These are phyloP conservation scores for Leptocoma aspasia DNA, from an alignment of 2,113 vertebrate species.

Conservation along the genomic window DNA sequence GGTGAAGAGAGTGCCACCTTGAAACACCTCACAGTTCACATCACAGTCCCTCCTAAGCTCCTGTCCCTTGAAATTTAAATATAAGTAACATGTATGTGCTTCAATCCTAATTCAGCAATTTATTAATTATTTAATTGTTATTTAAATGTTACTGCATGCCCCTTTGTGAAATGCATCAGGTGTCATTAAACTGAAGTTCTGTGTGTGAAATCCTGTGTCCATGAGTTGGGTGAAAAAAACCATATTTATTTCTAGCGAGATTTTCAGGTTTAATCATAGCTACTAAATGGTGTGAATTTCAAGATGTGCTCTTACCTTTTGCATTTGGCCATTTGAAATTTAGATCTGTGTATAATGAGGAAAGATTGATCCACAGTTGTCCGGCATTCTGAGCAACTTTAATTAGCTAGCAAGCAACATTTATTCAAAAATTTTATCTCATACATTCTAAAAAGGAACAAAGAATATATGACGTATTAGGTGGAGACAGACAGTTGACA, in stretches of 20 bases:
- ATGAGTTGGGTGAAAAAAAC: neutral
- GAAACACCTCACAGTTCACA: neutral
- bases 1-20: neutral
- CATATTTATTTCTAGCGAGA: neutral
- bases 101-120: neutral
- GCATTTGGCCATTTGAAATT: neutral
- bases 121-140: neutral
- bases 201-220: neutral
- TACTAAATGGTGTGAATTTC: neutral
- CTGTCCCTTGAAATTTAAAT: neutral
- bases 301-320: neutral
- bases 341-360: neutral
- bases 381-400: neutral
- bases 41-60: neutral
- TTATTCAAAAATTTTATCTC: neutral
- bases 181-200: neutral
- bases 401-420: neutral
- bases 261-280: neutral
- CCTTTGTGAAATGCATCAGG: neutral
- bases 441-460: neutral
- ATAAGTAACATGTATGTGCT: neutral
- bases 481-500: rapidly evolving
- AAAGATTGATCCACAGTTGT: neutral
- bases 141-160: neutral
- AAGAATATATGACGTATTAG: neutral